These are phyloP conservation scores for Eulithis testata DNA, from an alignment of 2,888 invertebrate genomes.

Conservation along the genomic window DNA sequence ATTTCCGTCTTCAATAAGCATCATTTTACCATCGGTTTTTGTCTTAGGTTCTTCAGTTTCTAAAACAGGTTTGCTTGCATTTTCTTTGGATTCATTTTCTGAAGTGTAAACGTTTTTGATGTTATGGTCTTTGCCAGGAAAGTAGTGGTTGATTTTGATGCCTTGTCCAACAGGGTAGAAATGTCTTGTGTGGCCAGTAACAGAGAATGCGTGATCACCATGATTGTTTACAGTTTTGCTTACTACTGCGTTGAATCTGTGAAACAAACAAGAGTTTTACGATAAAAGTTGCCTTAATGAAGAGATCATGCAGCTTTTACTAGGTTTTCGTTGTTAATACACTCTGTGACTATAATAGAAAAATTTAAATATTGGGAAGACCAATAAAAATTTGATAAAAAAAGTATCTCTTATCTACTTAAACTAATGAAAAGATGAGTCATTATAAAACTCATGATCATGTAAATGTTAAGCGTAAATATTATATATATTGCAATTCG, in stretches of 20 bases:
- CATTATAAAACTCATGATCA: constrained; percentile 24
- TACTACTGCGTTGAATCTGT: constrained; percentile 84
- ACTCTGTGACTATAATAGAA: too few relatives aligned
- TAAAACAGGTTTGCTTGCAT: constrained; percentile 50
- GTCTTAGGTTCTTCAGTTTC: constrained; percentile 47
- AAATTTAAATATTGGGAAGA: too few relatives aligned
- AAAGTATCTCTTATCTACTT: too few relatives aligned
- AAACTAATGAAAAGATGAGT: constrained; percentile 5
- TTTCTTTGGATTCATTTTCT: constrained; percentile 42
- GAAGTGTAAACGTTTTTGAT: constrained; percentile 37
- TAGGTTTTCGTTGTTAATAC: too few relatives aligned
- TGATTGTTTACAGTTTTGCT: constrained; percentile 77
- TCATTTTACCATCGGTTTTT: constrained; percentile 42
- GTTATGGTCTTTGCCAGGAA: constrained; percentile 62
- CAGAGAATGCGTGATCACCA: constrained; percentile 69
- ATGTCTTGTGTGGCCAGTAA: constrained; percentile 66
- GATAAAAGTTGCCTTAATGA: not conserved
- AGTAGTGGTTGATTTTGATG: constrained; percentile 72
- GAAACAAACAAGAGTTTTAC: not conserved
- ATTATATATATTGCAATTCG: constrained; percentile 27
- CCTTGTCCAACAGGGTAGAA: constrained; percentile 67
- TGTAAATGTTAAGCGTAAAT: constrained; percentile 14
- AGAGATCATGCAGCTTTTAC: too few relatives aligned
- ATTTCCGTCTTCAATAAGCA: constrained; percentile 46
- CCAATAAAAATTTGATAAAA: too few relatives aligned